phyloP scores from a whole-genome alignment of 1,140 invertebrate species.

The Mizuhopecten yessoensis region DNA sequence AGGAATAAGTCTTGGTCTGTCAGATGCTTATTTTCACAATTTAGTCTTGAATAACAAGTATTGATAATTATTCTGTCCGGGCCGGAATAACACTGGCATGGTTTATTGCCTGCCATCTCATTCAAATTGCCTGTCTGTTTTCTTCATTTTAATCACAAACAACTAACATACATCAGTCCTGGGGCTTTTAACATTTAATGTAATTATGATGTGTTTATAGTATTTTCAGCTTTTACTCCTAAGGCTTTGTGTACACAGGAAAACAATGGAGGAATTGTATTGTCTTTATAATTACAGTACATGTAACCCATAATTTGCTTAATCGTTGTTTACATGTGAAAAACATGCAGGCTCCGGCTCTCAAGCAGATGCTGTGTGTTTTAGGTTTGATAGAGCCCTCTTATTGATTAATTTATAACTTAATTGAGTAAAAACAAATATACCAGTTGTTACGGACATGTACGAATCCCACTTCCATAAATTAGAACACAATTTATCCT shows the following conservation, averaged over 20 bases:
- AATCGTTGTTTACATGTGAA: no score
- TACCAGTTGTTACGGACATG: no score
- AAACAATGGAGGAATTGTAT: neutral
- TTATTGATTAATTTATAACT: no score
- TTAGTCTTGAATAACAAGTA: slow-evolving; percentile 5
- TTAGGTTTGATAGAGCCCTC: no score
- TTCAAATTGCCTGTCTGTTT: slow-evolving; percentile 10
- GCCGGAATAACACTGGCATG: neutral
- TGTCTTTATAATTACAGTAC: neutral
- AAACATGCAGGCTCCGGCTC: no score
- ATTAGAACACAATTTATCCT: no score
- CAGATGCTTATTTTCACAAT: slow-evolving; percentile 35
- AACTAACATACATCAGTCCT: neutral
- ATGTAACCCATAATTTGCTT: neutral
- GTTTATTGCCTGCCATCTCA: neutral
- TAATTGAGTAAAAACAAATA: no score
- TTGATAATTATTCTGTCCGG: neutral
- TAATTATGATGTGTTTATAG: neutral
- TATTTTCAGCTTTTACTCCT: neutral
- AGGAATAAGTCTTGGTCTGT: slow-evolving; percentile 34
- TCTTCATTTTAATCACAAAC: neutral
- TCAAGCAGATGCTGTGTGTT: no score
- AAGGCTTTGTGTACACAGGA: neutral
- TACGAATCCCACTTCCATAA: no score
- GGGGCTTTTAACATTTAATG: slow-evolving; percentile 3